Conservation (phyloP, 2,888 invertebrate species). For the Rhogogaster chlorosoma region DNA sequence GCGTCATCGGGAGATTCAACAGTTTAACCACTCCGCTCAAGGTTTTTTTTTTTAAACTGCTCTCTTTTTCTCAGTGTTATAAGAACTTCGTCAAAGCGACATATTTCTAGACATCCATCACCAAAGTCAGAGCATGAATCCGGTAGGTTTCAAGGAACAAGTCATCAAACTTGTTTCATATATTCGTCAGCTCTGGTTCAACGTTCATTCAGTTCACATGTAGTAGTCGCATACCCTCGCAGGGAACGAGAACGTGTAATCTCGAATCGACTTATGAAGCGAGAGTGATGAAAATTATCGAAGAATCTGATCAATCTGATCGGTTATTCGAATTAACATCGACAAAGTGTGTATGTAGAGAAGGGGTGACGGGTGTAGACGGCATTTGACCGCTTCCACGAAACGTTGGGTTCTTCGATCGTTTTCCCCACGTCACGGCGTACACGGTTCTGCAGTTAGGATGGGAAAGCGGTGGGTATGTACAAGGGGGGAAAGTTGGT, state of each 20-base stretch:
- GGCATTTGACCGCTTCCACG: slow-evolving; percentile 46
- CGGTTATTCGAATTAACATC: slow-evolving; percentile 11
- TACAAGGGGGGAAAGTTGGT: slow-evolving; percentile 43
- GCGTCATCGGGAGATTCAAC: slow-evolving; percentile 10
- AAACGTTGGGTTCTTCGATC: slow-evolving; percentile 45
- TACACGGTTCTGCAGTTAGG: slow-evolving; percentile 51
- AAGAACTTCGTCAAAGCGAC: background rate
- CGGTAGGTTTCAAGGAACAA: background rate
- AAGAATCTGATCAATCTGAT: background rate
- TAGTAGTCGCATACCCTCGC: background rate
- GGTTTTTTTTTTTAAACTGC: background rate
- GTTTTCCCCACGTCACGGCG: slow-evolving; percentile 47
- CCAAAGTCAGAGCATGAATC: background rate
- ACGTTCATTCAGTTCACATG: too few relatives aligned
- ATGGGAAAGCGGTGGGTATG: slow-evolving; percentile 42
- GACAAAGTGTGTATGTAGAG: background rate
- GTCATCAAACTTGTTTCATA: background rate
- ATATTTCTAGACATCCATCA: background rate
- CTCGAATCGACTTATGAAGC: too few relatives aligned
- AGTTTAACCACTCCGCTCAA: background rate
- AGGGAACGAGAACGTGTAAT: background rate
- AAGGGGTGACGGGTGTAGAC: slow-evolving; percentile 44
- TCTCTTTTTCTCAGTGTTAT: background rate
- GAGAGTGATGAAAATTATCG: background rate
- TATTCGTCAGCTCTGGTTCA: background rate